These are phyloP conservation scores for Rotaria magnacalcarata DNA, from an alignment of 2,888 invertebrate genomes.

Conservation along the genomic window DNA sequence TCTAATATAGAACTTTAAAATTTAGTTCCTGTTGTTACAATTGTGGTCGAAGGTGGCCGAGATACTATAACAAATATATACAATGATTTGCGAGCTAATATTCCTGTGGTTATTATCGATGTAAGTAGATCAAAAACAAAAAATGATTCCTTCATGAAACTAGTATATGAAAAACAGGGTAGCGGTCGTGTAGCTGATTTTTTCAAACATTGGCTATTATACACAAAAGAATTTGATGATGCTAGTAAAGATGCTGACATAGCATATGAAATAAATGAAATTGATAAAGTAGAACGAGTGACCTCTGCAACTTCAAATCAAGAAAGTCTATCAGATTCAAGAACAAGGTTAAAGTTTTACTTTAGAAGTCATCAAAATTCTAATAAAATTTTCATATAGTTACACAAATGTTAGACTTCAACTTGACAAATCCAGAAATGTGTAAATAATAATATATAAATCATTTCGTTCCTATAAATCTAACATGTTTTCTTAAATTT, in stretches of 20 bases:
- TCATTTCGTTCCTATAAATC: no score
- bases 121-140: background rate
- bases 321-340: no score
- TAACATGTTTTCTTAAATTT: no score
- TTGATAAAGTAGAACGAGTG: background rate
- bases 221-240: slow-evolving; percentile 6
- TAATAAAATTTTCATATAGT: no score
- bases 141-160: background rate
- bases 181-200: slow-evolving; percentile 2
- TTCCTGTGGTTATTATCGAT: slow-evolving; percentile 14
- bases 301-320: background rate
- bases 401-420: background rate
- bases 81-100: background rate
- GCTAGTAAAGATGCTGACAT: background rate
- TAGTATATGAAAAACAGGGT: background rate
- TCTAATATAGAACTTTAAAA: no score
- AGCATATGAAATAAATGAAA: background rate
- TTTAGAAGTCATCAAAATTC: background rate
- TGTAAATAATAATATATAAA: background rate
- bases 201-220: background rate
- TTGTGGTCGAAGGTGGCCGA: background rate
- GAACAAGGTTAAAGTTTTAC: background rate
- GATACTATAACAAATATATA: background rate
- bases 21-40: slow-evolving; percentile 14
- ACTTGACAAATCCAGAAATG: background rate